A percentile compares a stretch with the other conserved stretches of the same genome.
Evolutionary conservation across 2,888 invertebrate species (phyloP).

Genomic region (Serrognathus titanus): DNA sequence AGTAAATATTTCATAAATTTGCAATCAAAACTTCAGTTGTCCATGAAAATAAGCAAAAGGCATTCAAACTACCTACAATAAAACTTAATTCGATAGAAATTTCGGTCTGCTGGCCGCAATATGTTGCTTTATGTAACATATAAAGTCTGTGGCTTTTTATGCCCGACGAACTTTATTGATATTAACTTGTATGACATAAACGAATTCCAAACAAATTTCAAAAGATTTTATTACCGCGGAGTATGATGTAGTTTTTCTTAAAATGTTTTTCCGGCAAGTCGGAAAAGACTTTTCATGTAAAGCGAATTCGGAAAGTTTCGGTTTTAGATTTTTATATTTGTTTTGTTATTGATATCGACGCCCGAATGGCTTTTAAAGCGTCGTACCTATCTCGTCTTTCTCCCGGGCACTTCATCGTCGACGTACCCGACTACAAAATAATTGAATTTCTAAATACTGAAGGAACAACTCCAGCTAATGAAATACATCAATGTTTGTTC

Average conservation of each 20-base stretch:
- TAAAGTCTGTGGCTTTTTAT: too few relatives aligned
- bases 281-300: conserved; percentile 25
- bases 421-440: neutral
- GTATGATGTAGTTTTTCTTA: conserved; percentile 7
- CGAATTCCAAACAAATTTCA: conserved; percentile 4
- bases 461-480: neutral
- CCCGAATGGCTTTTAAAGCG: conserved; percentile 15
- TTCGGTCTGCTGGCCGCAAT: too few relatives aligned
- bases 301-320: conserved; percentile 22
- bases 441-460: neutral
- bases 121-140: too few relatives aligned
- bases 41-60: too few relatives aligned
- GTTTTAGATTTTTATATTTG: conserved; percentile 24
- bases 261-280: conserved; percentile 21
- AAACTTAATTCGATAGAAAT: too few relatives aligned
- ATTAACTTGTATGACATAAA: neutral
- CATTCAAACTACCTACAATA: too few relatives aligned
- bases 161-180: too few relatives aligned
- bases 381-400: neutral
- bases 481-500: too few relatives aligned
- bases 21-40: too few relatives aligned
- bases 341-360: conserved; percentile 22
- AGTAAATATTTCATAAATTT: too few relatives aligned
- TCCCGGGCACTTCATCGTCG: neutral
- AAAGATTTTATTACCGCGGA: neutral